Conservation (phyloP, 2,888 invertebrate genomes). For the Clunio marinus region DNA sequence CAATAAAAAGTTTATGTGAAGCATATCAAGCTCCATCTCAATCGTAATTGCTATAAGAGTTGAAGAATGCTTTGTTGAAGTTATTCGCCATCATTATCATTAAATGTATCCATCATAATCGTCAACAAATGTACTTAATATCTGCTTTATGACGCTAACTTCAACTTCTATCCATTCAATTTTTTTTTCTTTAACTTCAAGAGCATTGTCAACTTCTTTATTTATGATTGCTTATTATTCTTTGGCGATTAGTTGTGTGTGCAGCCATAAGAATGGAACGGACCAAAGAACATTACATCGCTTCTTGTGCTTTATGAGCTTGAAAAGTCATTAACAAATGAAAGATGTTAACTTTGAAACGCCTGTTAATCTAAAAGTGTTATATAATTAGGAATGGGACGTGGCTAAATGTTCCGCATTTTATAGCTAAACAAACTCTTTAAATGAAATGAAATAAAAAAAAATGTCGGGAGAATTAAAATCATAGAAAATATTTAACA, state of each 20-base stretch:
- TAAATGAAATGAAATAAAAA: no score
- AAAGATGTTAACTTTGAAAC: no score
- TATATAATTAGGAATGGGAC: no score
- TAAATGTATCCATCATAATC: constrained; percentile 33
- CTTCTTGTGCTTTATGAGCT: constrained; percentile 4
- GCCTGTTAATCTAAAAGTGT: no score
- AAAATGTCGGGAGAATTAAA: no score
- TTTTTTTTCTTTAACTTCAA: background rate
- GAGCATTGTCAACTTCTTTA: background rate
- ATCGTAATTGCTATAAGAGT: background rate
- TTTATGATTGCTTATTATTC: no score
- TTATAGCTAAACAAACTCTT: no score
- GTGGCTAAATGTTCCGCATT: no score
- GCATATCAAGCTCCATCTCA: background rate
- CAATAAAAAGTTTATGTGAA: constrained; percentile 1
- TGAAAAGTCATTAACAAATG: background rate
- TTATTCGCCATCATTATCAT: constrained; percentile 21
- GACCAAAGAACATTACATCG: no score
- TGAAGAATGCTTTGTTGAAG: constrained; percentile 14
- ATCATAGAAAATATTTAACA: no score
- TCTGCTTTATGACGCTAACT: background rate
- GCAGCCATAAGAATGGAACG: constrained; percentile 11
- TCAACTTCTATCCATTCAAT: background rate
- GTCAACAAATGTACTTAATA: background rate
- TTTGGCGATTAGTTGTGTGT: background rate